phyloP scores from a whole-genome alignment of 2,113 vertebrate genomes.

The Polypterus bichir region DNA sequence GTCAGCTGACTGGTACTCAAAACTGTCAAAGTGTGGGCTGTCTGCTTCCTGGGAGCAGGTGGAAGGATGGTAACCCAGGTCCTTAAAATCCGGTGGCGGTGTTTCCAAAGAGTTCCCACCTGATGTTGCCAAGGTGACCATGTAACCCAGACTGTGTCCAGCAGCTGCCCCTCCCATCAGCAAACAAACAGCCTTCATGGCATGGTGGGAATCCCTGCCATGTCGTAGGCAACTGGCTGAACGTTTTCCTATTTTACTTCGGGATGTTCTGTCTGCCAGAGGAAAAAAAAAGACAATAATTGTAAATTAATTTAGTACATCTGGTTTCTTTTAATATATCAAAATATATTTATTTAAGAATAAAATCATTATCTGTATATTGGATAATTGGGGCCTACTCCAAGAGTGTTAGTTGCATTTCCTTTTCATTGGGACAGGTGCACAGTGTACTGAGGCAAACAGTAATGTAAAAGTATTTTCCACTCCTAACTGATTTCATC shows the following conservation, averaged over 20 bases:
- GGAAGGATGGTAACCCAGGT: slow-evolving; percentile 18
- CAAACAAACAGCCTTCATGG: slow-evolving; percentile 56
- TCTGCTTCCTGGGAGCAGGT: slow-evolving; percentile 22
- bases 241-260: slow-evolving; percentile 26
- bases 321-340: too few species aligned
- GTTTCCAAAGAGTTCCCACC: slow-evolving; percentile 30
- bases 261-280: slow-evolving; percentile 18
- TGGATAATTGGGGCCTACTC: not conserved
- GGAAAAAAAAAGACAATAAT: not conserved
- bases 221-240: slow-evolving; percentile 59
- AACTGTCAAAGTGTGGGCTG: slow-evolving; percentile 50
- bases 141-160: slow-evolving; percentile 56
- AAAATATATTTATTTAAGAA: too few species aligned
- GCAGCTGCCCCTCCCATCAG: slow-evolving; percentile 63
- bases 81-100: slow-evolving; percentile 18
- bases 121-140: slow-evolving; percentile 42
- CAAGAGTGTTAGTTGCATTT: not conserved
- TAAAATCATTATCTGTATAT: too few species aligned
- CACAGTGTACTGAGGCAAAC: too few species aligned
- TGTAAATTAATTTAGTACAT: not conserved
- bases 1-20: slow-evolving; percentile 57
- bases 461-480: too few species aligned
- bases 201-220: slow-evolving; percentile 46
- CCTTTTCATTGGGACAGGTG: too few species aligned
- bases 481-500: too few species aligned